Evolutionary conservation across 2,113 vertebrate species (phyloP).

Genomic region (Rhea americana): DNA sequence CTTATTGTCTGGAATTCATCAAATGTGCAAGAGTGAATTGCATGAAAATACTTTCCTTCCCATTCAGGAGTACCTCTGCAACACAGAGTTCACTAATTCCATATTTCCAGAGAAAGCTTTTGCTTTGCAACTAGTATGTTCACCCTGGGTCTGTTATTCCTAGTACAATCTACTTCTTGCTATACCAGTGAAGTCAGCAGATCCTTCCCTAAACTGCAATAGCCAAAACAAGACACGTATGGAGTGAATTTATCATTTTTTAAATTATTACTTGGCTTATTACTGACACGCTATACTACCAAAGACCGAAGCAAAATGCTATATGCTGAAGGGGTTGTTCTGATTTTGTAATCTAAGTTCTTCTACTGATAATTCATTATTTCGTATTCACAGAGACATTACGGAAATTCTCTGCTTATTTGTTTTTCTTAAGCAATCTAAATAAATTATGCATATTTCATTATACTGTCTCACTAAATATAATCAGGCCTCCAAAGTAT

Average conservation of each 20-base stretch:
- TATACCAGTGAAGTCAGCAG: background rate
- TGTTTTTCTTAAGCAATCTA: background rate
- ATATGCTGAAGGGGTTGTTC: background rate
- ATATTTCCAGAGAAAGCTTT: background rate
- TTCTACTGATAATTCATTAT: constrained; percentile 8
- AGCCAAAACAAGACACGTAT: background rate
- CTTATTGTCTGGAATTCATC: background rate
- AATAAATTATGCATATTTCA: background rate
- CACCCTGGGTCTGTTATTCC: background rate
- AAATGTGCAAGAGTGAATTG: background rate
- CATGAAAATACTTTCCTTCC: background rate
- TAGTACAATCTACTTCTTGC: background rate
- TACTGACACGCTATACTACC: background rate
- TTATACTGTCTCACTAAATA: background rate
- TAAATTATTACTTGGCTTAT: background rate
- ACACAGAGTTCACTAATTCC: accelerated
- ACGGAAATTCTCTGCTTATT: background rate
- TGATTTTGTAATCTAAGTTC: background rate
- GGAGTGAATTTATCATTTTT: background rate
- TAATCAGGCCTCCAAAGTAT: background rate
- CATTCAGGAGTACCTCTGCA: background rate
- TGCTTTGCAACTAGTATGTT: background rate
- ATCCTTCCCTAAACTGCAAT: background rate
- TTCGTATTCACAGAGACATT: background rate
- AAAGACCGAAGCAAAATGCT: background rate